Base-by-base conservation (phyloP, 53 echinoderm and acorn worm species). In the Crossaster papposus region DNA sequence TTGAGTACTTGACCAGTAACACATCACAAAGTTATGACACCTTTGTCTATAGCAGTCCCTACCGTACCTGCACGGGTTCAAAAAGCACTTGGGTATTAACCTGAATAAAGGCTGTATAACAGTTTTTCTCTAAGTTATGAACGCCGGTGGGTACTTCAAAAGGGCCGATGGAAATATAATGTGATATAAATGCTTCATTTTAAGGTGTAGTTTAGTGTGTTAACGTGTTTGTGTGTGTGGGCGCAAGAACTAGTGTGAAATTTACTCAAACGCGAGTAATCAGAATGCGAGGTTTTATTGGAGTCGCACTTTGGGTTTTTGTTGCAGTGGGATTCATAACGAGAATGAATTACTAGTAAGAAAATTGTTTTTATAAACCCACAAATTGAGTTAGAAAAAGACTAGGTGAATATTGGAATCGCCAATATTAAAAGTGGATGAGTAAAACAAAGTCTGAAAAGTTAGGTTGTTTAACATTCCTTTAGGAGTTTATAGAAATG, bases 21-120 rank as follows among this genome's bases (percentile, higher is more conserved):
- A 51, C 17, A 51, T 26, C 78, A 78, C 51, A 78, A 78, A 78
- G 78, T 51, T 24, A 51, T 50, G 33, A 78, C n/a, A 51, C 28
- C 51, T 50, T 73, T 36, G 74, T 13, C 0, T 4, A 10, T 4
- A 32, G 34, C 35, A 4, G 28, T 23, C 17, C 22, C 58, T 14
- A 68, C 68, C 28, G n/a, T 17, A 58, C 22, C 68, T 68, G n/a
- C 58, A 58, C 22, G 68, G 28, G 68, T 68, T 68, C 28, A 68
- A 26, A 68, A 9, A 68, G 68, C 26, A 26, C 17, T 26, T 11
- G 68, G 28, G 26, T 58, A 58, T 58, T 28, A 65, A 65, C 65
- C 8, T 26, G 65, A 23, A 68, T 26, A 11, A 28, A 68, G 68
- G 28, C 22, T 26, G 68, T 68, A 68, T 0, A 55, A 58, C 6